Percentiles rank a stretch among this genome's conserved stretches.
These are phyloP conservation scores for Neodiprion virginianus DNA, from an alignment of 1,140 invertebrate genomes.

Conservation along the genomic window DNA sequence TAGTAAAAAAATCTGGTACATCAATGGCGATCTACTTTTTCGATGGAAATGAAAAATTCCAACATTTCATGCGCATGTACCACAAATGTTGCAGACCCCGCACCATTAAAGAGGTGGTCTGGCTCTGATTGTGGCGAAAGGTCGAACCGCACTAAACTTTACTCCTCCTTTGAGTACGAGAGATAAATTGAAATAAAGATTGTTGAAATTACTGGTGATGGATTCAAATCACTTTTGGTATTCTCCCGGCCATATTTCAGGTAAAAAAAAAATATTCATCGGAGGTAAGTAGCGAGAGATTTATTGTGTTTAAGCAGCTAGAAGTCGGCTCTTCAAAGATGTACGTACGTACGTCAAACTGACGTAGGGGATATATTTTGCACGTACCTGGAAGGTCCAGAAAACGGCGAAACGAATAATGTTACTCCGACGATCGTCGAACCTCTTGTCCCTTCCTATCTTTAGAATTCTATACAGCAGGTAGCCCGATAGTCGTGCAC, in stretches of 20 bases:
- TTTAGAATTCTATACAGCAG: slow-evolving; percentile 87
- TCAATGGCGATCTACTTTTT: neutral
- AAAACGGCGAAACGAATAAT: slow-evolving; percentile 87
- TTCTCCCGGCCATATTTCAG: too few species aligned
- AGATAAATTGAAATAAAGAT: too few species aligned
- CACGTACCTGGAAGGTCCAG: slow-evolving; percentile 85
- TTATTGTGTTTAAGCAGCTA: too few species aligned
- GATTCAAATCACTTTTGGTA: too few species aligned
- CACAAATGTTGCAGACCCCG: neutral
- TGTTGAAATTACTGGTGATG: too few species aligned
- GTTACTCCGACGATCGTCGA: slow-evolving; percentile 87
- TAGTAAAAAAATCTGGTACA: slow-evolving; percentile 9
- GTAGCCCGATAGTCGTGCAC: slow-evolving; percentile 81
- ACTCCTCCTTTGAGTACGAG: too few species aligned
- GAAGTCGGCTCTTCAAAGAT: too few species aligned
- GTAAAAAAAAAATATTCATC: too few species aligned
- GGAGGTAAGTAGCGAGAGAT: too few species aligned
- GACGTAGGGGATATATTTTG: too few species aligned
- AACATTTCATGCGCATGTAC: too few species aligned
- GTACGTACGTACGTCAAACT: too few species aligned
- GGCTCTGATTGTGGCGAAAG: neutral
- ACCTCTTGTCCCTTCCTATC: slow-evolving; percentile 88
- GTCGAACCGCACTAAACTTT: neutral
- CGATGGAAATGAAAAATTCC: slow-evolving; percentile 1
- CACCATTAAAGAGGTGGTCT: neutral